phyloP scores from a whole-genome alignment of 2,888 invertebrate species.

The Tipula unca region DNA sequence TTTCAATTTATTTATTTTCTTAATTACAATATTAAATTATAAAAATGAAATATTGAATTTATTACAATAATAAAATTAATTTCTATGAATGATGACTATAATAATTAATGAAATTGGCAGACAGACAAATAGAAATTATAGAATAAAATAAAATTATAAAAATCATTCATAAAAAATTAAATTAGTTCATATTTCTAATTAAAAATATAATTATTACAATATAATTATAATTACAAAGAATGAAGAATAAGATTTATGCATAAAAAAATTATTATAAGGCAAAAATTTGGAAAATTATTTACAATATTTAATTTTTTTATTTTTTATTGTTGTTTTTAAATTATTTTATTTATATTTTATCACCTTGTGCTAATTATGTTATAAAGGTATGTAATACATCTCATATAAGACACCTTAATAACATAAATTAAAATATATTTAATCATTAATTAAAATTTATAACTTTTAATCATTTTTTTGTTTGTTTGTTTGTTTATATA shows the following conservation, averaged over 20 bases:
- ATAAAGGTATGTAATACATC: constrained; percentile 26
- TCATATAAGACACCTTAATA: constrained; percentile 25
- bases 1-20: background rate
- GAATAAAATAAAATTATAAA: background rate
- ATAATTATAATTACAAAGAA: background rate
- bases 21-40: background rate
- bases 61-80: background rate
- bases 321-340: background rate
- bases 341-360: background rate
- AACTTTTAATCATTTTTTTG: background rate
- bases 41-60: background rate
- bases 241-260: background rate
- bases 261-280: background rate
- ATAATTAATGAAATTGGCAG: background rate
- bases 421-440: constrained; percentile 21
- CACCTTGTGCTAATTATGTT: constrained; percentile 21
- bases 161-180: background rate
- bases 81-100: background rate
- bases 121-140: background rate
- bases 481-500: no score
- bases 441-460: constrained; percentile 3
- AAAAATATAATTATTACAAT: background rate
- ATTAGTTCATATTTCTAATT: background rate
- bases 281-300: constrained; percentile 14
- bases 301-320: background rate